These are phyloP conservation scores for Oedothorax gibbosus DNA, from an alignment of 1,140 invertebrate species.

Conservation along the genomic window DNA sequence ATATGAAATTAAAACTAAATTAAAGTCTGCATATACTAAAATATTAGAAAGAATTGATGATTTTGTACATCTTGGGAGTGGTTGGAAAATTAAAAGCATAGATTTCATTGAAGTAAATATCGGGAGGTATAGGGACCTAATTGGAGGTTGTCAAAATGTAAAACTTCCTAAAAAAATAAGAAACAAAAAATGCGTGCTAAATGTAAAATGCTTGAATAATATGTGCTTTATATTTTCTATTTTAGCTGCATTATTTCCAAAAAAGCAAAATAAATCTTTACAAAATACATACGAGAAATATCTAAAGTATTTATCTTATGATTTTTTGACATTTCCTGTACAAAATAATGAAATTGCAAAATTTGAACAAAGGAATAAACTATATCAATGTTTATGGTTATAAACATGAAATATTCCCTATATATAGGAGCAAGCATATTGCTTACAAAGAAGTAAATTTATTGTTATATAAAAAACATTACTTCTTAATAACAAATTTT, in stretches of 20 bases:
- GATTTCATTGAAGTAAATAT: slow-evolving; percentile 24
- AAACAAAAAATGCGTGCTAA: slow-evolving; percentile 28
- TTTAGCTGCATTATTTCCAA: not conserved
- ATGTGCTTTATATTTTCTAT: slow-evolving; percentile 17
- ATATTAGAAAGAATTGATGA: slow-evolving; percentile 3
- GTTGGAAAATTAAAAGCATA: slow-evolving; percentile 22
- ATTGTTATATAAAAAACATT: slow-evolving; percentile 27
- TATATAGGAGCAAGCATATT: slow-evolving; percentile 13
- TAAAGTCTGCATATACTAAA: not conserved
- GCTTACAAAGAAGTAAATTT: slow-evolving; percentile 23
- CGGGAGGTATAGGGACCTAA: slow-evolving; percentile 17
- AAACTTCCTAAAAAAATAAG: slow-evolving; percentile 1
- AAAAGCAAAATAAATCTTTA: slow-evolving; percentile 11
- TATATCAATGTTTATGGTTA: slow-evolving; percentile 31
- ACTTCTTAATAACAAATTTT: slow-evolving; percentile 35
- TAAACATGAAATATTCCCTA: slow-evolving; percentile 6
- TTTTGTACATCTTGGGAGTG: slow-evolving; percentile 13
- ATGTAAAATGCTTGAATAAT: slow-evolving; percentile 18
- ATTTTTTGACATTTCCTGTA: slow-evolving; percentile 15
- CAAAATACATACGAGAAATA: slow-evolving; percentile 16
- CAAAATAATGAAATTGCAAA: slow-evolving; percentile 9
- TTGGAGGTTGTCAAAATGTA: not conserved
- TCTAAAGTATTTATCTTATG: not conserved
- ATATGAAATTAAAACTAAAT: slow-evolving; percentile 9
- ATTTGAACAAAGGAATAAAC: slow-evolving; percentile 22